These are phyloP conservation scores for Boloria euphrosyne DNA, from an alignment of 2,888 invertebrate species.

Conservation along the genomic window DNA sequence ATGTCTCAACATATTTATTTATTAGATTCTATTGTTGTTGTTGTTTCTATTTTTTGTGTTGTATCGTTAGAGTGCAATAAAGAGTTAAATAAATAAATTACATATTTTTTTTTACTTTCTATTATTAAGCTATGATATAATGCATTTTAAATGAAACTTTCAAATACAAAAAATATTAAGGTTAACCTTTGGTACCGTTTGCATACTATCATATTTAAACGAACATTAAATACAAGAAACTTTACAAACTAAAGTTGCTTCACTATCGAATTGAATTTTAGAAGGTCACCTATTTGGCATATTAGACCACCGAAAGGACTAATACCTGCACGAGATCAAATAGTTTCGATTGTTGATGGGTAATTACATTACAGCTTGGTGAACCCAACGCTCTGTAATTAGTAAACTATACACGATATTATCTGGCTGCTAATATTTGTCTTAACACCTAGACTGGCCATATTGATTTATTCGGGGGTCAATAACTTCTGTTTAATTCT, in stretches of 20 bases:
- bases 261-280: slow-evolving; percentile 1
- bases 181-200: no score
- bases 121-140: no score
- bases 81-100: no score
- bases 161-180: no score
- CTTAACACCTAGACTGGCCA: neutral
- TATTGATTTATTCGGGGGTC: slow-evolving; percentile 5
- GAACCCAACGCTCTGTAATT: slow-evolving; percentile 12
- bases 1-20: no score
- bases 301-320: neutral
- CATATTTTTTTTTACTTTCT: no score
- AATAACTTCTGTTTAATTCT: neutral
- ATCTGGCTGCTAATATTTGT: slow-evolving; percentile 8
- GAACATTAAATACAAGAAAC: neutral
- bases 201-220: neutral
- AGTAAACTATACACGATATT: slow-evolving; percentile 13
- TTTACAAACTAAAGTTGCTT: neutral
- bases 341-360: neutral
- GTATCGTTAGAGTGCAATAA: no score
- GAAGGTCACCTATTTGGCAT: neutral
- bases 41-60: no score
- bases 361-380: slow-evolving; percentile 18
- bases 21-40: no score
- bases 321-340: slow-evolving; percentile 2
- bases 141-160: no score